These are phyloP conservation scores for Meta bourneti DNA, from an alignment of 2,888 invertebrate genomes.

Conservation along the genomic window DNA sequence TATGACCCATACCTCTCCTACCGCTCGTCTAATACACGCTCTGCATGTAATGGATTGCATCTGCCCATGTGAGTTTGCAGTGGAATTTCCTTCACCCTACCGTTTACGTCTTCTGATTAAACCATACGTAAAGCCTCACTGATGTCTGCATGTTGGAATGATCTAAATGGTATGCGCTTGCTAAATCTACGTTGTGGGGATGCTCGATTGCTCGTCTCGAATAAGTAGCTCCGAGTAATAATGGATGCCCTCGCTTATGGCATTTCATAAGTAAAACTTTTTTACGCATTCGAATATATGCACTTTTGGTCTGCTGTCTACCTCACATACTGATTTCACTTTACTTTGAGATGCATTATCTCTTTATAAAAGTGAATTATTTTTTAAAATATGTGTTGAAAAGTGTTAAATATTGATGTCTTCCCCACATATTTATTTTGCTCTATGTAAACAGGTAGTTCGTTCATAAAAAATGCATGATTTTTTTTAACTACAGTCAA, in stretches of 20 bases:
- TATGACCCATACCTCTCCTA: slow-evolving; percentile 13
- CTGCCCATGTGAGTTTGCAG: slow-evolving; percentile 23
- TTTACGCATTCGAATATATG: too few relatives aligned
- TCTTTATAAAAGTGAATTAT: neutral
- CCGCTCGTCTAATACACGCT: slow-evolving; percentile 24
- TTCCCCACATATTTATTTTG: too few relatives aligned
- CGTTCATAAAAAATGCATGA: too few relatives aligned
- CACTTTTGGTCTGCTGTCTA: too few relatives aligned
- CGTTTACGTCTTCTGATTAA: slow-evolving; percentile 43
- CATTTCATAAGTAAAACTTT: too few relatives aligned
- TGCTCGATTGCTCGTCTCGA: neutral
- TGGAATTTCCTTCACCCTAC: slow-evolving; percentile 41
- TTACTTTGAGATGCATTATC: neutral
- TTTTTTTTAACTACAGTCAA: too few relatives aligned
- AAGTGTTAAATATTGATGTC: neutral
- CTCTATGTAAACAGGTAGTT: too few relatives aligned
- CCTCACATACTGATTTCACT: too few relatives aligned
- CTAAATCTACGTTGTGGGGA: neutral
- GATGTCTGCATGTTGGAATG: slow-evolving; percentile 29
- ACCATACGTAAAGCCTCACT: slow-evolving; percentile 32
- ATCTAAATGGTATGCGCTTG: slow-evolving; percentile 6
- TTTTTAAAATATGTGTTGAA: neutral
- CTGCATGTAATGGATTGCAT: slow-evolving; percentile 44
- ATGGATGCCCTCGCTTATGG: too few relatives aligned
- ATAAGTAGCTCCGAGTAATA: too few relatives aligned